A percentile compares a stretch with the other conserved stretches of the same genome.
Evolutionary conservation across 92 coral and sea anemone species (phyloP).

Genomic region (Epizoanthus ramosus): DNA sequence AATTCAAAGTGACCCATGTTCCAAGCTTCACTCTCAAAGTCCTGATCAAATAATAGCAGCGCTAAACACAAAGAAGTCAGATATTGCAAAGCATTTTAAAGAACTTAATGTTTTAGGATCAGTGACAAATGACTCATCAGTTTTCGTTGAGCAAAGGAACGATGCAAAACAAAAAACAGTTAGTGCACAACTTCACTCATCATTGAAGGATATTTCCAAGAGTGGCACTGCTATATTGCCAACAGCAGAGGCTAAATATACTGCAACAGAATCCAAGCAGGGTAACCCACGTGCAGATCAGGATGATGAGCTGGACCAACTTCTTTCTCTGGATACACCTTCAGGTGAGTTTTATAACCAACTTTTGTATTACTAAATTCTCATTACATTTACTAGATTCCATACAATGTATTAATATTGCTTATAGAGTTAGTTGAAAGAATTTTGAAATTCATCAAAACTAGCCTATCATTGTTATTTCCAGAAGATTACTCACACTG

Average conservation of each 20-base stretch:
- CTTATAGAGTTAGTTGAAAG: no score
- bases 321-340: conserved; percentile 61
- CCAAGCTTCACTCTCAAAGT: neutral
- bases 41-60: neutral
- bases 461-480: no score
- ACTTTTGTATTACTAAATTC: neutral
- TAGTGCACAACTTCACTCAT: conserved; percentile 11
- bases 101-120: neutral
- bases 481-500: no score
- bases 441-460: no score
- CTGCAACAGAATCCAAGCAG: neutral
- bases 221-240: neutral
- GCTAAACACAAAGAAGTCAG: no score
- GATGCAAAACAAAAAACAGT: neutral
- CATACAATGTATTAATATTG: no score
- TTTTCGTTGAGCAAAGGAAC: neutral
- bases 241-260: neutral
- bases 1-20: neutral
- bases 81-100: neutral
- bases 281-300: neutral
- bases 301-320: conserved; percentile 73
- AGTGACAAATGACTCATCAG: neutral
- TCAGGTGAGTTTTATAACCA: neutral
- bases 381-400: no score
- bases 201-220: conserved; percentile 13